These are phyloP conservation scores for Mallotus villosus DNA, from an alignment of 2,797 vertebrate species.

Conservation along the genomic window DNA sequence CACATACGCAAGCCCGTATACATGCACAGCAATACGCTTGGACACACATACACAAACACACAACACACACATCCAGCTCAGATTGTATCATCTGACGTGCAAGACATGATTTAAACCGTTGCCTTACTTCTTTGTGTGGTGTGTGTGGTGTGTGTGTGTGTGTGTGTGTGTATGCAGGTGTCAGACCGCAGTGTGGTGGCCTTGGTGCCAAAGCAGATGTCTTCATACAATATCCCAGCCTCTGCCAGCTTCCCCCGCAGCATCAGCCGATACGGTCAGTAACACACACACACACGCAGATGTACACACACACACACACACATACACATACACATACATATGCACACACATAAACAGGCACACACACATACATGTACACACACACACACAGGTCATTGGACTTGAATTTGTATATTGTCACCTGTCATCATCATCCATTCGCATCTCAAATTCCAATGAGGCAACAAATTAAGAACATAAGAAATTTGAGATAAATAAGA, in stretches of 20 bases:
- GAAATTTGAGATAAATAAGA: no score
- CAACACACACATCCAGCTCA: neutral
- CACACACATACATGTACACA: neutral
- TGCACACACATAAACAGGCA: neutral
- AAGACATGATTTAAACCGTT: neutral
- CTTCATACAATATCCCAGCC: conserved; percentile 94
- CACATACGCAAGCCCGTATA: no score
- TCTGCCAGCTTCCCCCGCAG: conserved; percentile 95
- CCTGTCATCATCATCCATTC: no score
- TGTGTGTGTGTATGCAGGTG: conserved; percentile 77
- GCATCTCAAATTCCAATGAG: no score
- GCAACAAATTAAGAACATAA: no score
- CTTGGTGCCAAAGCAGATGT: conserved; percentile 96
- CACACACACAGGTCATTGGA: neutral
- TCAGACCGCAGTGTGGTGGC: conserved; percentile 96
- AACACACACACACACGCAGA: neutral
- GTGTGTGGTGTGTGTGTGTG: neutral
- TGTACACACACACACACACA: neutral
- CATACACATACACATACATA: neutral
- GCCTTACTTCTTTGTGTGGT: neutral
- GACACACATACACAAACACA: conserved; percentile 9
- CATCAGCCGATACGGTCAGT: conserved; percentile 96
- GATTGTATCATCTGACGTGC: no score
- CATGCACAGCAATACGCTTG: conserved; percentile 13
- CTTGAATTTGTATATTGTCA: neutral